These are phyloP conservation scores for Passer montanus DNA, from an alignment of 2,113 vertebrate species.

Conservation along the genomic window DNA sequence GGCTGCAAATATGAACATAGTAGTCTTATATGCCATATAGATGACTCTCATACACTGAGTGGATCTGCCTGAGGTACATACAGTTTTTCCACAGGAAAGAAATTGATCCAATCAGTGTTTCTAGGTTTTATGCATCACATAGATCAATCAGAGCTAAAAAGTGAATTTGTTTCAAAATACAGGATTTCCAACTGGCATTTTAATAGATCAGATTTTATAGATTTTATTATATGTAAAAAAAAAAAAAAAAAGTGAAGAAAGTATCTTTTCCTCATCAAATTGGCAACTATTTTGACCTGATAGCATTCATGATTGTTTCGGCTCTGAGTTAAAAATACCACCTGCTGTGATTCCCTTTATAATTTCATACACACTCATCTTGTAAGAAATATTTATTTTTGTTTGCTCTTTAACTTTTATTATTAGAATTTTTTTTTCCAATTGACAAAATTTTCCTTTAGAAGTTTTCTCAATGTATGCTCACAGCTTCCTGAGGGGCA, in stretches of 20 bases:
- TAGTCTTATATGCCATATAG: not conserved
- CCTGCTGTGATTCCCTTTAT: not conserved
- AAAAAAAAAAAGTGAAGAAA: not conserved
- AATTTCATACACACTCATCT: not conserved
- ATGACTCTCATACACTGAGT: not conserved
- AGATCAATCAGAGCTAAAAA: not conserved
- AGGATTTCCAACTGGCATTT: not conserved
- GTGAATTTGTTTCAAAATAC: slow-evolving; percentile 21
- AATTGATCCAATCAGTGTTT: not conserved
- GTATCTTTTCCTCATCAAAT: not conserved
- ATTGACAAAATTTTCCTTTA: not conserved
- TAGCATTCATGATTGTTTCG: not conserved
- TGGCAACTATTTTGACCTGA: not conserved
- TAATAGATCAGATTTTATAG: not conserved
- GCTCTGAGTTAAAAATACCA: not conserved
- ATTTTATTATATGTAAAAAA: not conserved
- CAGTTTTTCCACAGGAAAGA: not conserved
- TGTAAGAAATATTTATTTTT: not conserved
- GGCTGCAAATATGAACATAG: not conserved
- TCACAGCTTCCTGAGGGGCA: not conserved
- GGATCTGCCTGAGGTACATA: not conserved
- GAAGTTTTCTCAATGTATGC: slow-evolving; percentile 7
- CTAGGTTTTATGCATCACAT: not conserved
- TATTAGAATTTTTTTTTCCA: slow-evolving; percentile 49
- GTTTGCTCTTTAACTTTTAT: not conserved